phyloP scores from a whole-genome alignment of 2,113 vertebrate genomes.

The Pycnonotus jocosus region DNA sequence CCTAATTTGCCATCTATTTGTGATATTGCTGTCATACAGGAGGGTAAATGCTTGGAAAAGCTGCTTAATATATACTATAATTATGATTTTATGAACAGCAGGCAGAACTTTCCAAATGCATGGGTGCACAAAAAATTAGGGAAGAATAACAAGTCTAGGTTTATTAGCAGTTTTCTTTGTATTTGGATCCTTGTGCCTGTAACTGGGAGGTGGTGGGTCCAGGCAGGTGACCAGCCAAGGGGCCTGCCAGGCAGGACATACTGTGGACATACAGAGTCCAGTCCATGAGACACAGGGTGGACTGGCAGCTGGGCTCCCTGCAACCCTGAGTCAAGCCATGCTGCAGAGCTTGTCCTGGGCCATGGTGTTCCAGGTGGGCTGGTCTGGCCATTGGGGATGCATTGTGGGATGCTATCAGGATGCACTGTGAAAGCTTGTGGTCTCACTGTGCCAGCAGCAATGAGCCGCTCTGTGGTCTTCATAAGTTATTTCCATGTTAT shows the following conservation, averaged over 20 bases:
- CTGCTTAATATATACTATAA: not conserved
- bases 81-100: fast-evolving
- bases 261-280: fast-evolving
- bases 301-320: fast-evolving
- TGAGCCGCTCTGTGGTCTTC: not conserved
- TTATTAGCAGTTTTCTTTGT: not conserved
- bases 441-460: fast-evolving
- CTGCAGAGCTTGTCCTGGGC: fast-evolving
- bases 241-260: fast-evolving
- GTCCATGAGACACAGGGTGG: fast-evolving
- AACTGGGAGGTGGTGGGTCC: fast-evolving
- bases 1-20: not conserved
- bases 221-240: fast-evolving
- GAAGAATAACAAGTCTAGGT: not conserved
- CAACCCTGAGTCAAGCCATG: fast-evolving
- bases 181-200: not conserved
- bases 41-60: not conserved
- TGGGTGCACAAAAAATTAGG: fast-evolving
- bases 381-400: too few relatives aligned
- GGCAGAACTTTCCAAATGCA: not conserved
- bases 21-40: not conserved
- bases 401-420: fast-evolving
- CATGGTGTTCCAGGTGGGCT: fast-evolving
- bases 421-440: fast-evolving
- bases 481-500: not conserved